Percentiles rank a stretch among this genome's conserved stretches.
Conservation (phyloP, 1,140 invertebrate genomes). For the Lamellibrachia luymesi region DNA sequence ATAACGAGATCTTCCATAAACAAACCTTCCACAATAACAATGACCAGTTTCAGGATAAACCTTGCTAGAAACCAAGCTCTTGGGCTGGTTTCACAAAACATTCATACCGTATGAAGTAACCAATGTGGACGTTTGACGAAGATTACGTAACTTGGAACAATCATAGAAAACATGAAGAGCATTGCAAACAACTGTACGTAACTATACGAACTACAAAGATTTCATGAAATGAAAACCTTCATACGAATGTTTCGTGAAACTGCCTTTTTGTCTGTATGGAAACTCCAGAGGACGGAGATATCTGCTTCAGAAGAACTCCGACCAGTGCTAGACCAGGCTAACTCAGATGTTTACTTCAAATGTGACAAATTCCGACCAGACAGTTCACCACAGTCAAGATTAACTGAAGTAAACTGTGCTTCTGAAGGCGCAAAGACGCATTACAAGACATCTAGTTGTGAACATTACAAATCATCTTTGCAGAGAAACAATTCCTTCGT, state of each 20-base stretch:
- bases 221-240: no score
- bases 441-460: background rate
- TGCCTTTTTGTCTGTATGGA: background rate
- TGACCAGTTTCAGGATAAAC: background rate
- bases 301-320: background rate
- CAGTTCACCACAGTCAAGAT: background rate
- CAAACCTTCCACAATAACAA: background rate
- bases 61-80: no score
- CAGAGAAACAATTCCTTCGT: background rate
- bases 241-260: background rate
- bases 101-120: no score
- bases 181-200: no score
- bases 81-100: no score
- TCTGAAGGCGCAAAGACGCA: background rate
- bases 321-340: background rate
- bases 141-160: no score
- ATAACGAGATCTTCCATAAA: background rate
- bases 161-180: no score
- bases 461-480: background rate
- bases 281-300: background rate
- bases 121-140: no score
- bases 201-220: no score
- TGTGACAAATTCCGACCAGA: background rate
- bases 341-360: background rate
- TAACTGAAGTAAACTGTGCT: background rate